These are phyloP conservation scores for Ageneiosus marmoratus DNA, from an alignment of 2,113 vertebrate genomes.

Conservation along the genomic window DNA sequence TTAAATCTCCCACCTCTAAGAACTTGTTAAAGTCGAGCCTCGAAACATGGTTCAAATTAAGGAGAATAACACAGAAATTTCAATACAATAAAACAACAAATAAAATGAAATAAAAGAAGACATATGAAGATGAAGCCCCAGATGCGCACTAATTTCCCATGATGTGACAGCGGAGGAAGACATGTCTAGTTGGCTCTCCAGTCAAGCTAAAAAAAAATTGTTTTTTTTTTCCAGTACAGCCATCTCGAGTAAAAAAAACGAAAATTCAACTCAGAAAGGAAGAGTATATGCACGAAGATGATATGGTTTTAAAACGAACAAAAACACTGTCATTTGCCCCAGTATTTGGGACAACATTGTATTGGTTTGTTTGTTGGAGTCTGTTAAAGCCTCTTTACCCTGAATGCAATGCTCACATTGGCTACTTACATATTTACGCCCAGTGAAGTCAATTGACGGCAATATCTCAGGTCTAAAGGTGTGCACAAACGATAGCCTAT, in stretches of 20 bases:
- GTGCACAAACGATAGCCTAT: background rate
- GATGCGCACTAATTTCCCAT: constrained; percentile 14
- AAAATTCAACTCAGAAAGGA: background rate
- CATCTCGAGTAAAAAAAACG: background rate
- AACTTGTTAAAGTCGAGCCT: background rate
- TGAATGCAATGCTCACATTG: background rate
- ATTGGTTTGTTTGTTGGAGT: background rate
- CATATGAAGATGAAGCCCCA: background rate
- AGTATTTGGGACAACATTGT: background rate
- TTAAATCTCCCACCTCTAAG: background rate
- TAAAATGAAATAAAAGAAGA: background rate
- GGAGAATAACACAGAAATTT: background rate
- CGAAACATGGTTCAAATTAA: background rate
- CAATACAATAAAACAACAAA: background rate
- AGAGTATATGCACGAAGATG: background rate
- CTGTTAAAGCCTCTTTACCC: no score
- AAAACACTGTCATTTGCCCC: background rate
- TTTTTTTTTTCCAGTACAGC: background rate
- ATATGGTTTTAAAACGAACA: background rate
- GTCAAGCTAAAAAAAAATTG: background rate
- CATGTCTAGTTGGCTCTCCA: background rate
- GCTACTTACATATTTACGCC: background rate
- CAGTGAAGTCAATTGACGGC: background rate
- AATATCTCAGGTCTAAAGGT: background rate
- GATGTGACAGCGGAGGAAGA: background rate